A percentile compares a stretch with the other conserved stretches of the same genome.
Evolutionary conservation across 1,140 invertebrate species (phyloP).

Genomic region (Plectrocnemia conspersa): DNA sequence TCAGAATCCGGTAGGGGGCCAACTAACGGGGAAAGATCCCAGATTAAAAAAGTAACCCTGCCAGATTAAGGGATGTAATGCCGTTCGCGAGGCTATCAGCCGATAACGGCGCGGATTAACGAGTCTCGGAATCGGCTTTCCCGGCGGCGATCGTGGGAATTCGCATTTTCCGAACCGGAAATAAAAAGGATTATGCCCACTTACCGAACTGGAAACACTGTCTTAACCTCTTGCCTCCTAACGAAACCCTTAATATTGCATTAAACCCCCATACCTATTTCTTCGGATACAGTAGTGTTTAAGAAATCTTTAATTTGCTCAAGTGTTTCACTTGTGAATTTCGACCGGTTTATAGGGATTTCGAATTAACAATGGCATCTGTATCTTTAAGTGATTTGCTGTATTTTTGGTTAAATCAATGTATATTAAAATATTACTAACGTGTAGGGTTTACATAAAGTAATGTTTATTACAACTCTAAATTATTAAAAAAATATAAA

Average conservation of each 20-base stretch:
- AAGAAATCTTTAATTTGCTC: too few relatives aligned
- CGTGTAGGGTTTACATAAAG: too few relatives aligned
- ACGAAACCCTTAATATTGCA: constrained; percentile 13
- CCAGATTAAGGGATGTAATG: constrained; percentile 29
- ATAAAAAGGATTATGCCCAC: constrained; percentile 32
- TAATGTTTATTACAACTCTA: too few relatives aligned
- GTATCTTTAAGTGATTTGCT: too few relatives aligned
- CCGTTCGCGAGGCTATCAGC: constrained; percentile 28
- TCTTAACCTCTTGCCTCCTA: constrained; percentile 10
- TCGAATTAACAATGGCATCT: too few relatives aligned
- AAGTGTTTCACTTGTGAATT: too few relatives aligned
- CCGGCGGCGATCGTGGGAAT: constrained; percentile 7
- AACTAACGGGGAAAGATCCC: constrained; percentile 13
- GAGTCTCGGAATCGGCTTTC: constrained; percentile 13
- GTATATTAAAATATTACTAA: too few relatives aligned
- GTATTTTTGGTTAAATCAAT: too few relatives aligned
- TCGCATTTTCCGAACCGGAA: constrained; percentile 12
- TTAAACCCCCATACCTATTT: constrained; percentile 14
- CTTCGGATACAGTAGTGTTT: too few relatives aligned
- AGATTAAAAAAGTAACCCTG: constrained; percentile 32
- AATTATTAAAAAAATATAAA: too few relatives aligned
- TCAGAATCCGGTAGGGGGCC: background rate
- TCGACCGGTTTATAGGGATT: too few relatives aligned
- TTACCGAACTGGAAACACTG: constrained; percentile 7
- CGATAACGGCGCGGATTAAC: constrained; percentile 32